Percentiles rank a stretch among this genome's conserved stretches.
Evolutionary conservation across 2,797 vertebrate genomes (phyloP).

Genomic region (Peromyscus melanophrys): DNA sequence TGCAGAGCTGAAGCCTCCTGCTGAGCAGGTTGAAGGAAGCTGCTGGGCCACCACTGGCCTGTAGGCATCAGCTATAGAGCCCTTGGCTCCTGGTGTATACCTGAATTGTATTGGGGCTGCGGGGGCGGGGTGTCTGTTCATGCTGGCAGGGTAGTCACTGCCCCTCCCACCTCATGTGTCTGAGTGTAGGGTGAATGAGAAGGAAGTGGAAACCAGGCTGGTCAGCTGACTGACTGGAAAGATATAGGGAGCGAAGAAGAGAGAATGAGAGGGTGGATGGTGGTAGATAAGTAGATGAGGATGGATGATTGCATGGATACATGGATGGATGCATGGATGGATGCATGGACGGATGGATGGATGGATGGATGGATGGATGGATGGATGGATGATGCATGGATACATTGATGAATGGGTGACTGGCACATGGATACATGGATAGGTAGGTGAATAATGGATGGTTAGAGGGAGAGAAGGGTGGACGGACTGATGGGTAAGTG

Average conservation of each 20-base stretch:
- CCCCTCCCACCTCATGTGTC: neutral
- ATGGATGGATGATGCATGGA: no score
- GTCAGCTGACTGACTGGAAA: neutral
- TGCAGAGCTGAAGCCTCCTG: neutral
- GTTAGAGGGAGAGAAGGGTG: no score
- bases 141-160: rapidly evolving
- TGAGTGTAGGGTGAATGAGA: neutral
- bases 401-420: rapidly evolving
- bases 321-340: neutral
- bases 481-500: neutral
- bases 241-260: neutral
- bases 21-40: neutral
- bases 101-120: rapidly evolving
- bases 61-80: neutral
- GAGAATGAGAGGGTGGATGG: no score
- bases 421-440: neutral
- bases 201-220: neutral
- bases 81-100: rapidly evolving
- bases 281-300: neutral
- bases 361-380: neutral
- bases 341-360: rapidly evolving
- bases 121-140: neutral
- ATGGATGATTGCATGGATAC: no score
- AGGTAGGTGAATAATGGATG: neutral
- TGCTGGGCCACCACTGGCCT: neutral